Percentiles rank a stretch among this genome's conserved stretches.
Evolutionary conservation across 2,797 vertebrate species (phyloP).

Genomic region (Petrocephalus schoutedeni): DNA sequence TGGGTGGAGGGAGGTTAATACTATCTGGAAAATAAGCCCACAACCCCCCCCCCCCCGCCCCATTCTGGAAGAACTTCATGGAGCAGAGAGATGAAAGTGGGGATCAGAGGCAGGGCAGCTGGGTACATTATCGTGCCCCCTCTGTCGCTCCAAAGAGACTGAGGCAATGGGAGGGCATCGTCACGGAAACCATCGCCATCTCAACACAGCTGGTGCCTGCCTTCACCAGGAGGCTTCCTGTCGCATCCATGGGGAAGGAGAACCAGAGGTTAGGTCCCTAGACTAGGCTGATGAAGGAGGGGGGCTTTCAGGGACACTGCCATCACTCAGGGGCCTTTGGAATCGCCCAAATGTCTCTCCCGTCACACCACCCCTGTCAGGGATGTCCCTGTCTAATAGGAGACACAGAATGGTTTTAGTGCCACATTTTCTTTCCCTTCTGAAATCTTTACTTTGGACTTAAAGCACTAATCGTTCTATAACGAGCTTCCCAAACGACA

Average conservation of each 20-base stretch:
- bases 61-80: background rate
- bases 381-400: slow-evolving; percentile 53
- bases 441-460: slow-evolving; percentile 37
- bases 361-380: slow-evolving; percentile 46
- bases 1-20: background rate
- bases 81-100: background rate
- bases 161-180: background rate
- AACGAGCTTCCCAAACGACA: slow-evolving; percentile 16
- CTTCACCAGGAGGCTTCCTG: background rate
- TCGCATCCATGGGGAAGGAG: background rate
- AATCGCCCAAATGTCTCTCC: slow-evolving; percentile 54
- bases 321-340: background rate
- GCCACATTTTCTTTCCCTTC: slow-evolving; percentile 56
- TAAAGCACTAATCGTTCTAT: slow-evolving; percentile 38
- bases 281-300: background rate
- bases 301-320: slow-evolving; percentile 30
- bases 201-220: background rate
- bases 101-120: background rate
- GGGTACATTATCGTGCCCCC: background rate
- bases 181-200: background rate
- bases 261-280: background rate
- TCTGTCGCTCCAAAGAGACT: background rate
- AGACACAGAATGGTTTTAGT: slow-evolving; percentile 56
- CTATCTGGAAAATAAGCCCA: background rate
- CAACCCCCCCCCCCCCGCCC: background rate